Percentiles rank a stretch among this genome's conserved stretches.
phyloP scores from a whole-genome alignment of 1,140 invertebrate species.

The Hyposmocoma kahamanoa region DNA sequence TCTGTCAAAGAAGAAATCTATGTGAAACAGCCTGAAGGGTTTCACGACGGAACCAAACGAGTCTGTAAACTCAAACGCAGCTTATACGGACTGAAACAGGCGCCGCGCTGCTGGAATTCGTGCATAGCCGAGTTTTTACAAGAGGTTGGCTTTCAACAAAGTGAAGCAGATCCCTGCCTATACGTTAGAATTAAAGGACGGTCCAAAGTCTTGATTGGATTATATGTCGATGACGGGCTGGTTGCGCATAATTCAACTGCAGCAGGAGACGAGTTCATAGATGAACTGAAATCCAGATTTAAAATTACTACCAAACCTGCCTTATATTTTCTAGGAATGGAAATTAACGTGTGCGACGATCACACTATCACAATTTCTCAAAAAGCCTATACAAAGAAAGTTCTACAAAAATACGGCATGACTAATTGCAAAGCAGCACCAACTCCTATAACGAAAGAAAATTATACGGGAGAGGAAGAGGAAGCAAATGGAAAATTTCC shows the following conservation, averaged over 20 bases:
- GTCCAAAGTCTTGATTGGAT: slow-evolving; percentile 23
- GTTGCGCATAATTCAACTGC: slow-evolving; percentile 24
- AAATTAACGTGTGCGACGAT: slow-evolving; percentile 20
- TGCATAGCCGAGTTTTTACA: slow-evolving; percentile 18
- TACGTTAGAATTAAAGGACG: slow-evolving; percentile 22
- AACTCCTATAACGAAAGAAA: slow-evolving; percentile 17
- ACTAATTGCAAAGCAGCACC: neutral
- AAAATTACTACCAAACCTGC: slow-evolving; percentile 25
- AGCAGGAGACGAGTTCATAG: slow-evolving; percentile 12
- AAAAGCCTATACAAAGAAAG: slow-evolving; percentile 36
- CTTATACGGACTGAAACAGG: slow-evolving; percentile 47
- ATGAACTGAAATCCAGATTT: slow-evolving; percentile 27
- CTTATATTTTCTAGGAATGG: slow-evolving; percentile 31
- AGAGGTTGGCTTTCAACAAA: slow-evolving; percentile 33
- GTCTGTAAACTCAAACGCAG: slow-evolving; percentile 42
- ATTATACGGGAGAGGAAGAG: neutral
- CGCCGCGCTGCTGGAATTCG: slow-evolving; percentile 12
- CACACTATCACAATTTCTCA: slow-evolving; percentile 32
- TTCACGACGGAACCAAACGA: slow-evolving; percentile 6
- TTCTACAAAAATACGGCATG: slow-evolving; percentile 24
- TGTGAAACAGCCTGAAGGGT: slow-evolving; percentile 10
- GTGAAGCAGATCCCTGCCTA: slow-evolving; percentile 43
- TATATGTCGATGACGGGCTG: slow-evolving; percentile 60
- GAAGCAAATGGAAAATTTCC: slow-evolving; percentile 20
- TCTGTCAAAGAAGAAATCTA: slow-evolving; percentile 5